Evolutionary conservation across 2,888 invertebrate species (phyloP).

Genomic region (Germaria angustata): DNA sequence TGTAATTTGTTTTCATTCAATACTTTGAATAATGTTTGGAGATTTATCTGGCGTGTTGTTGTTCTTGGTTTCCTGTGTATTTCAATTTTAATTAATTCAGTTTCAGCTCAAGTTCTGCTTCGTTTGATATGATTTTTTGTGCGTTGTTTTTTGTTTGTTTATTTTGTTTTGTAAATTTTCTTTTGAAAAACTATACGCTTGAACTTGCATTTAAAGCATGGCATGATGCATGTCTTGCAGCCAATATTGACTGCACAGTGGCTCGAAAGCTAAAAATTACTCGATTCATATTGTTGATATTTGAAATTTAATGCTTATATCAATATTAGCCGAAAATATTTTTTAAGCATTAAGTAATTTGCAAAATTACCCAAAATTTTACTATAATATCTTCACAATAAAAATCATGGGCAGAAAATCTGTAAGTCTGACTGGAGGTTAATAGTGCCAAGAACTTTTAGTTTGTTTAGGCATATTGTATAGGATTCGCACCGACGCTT

Average conservation of each 20-base stretch:
- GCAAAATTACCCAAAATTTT: too few species aligned
- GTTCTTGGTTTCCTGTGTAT: conserved; percentile 39
- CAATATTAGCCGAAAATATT: too few species aligned
- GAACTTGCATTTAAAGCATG: conserved; percentile 44
- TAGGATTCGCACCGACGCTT: too few species aligned
- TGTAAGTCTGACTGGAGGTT: too few species aligned
- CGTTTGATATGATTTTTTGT: conserved; percentile 37
- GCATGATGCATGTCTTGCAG: conserved; percentile 23
- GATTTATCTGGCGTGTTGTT: conserved; percentile 37
- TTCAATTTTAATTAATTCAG: conserved; percentile 52
- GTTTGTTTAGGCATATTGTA: too few species aligned
- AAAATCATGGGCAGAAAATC: too few species aligned
- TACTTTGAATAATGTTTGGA: conserved; percentile 38
- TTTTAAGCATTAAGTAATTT: too few species aligned
- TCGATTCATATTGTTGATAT: too few species aligned
- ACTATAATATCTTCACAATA: too few species aligned
- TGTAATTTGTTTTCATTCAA: conserved; percentile 24
- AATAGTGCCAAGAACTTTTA: too few species aligned
- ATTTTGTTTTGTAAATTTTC: conserved; percentile 47
- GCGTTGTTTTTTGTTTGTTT: conserved; percentile 1
- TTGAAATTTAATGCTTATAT: too few species aligned
- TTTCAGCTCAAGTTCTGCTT: conserved; percentile 53
- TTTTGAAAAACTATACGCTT: conserved; percentile 54
- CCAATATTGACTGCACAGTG: conserved; percentile 16
- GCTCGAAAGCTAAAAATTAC: background rate